Conservation (phyloP, 2,888 invertebrate species). For the Ganaspis brasiliensis region DNA sequence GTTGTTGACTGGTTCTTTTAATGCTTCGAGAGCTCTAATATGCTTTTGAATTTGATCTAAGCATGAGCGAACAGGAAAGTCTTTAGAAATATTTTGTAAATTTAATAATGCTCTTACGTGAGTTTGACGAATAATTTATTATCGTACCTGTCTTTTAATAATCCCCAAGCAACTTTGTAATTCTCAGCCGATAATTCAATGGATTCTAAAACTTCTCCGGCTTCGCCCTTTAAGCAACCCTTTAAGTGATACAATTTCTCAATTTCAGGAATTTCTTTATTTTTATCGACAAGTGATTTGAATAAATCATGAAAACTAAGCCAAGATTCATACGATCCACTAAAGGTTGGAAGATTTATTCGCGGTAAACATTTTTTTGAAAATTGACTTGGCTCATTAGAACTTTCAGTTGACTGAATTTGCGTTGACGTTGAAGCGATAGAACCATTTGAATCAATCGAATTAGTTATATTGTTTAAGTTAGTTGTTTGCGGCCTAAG, state of each 20-base stretch:
- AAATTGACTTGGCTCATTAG: background rate
- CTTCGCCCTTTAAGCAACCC: conserved; percentile 43
- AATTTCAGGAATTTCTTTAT: background rate
- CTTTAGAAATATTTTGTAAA: conserved; percentile 32
- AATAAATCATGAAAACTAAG: conserved; percentile 46
- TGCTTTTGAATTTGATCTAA: background rate
- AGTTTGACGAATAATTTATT: conserved; percentile 35
- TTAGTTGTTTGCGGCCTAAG: too few relatives aligned
- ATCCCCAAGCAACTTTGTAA: conserved; percentile 54
- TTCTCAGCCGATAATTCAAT: conserved; percentile 50
- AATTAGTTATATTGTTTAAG: background rate
- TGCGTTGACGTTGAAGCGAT: background rate
- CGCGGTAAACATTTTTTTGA: conserved; percentile 34
- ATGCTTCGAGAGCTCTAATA: background rate
- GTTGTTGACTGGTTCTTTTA: background rate
- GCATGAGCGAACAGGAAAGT: conserved; percentile 18
- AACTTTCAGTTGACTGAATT: too few relatives aligned
- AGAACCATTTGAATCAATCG: background rate
- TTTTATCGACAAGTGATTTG: background rate
- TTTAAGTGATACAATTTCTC: too few relatives aligned
- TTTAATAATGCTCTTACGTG: conserved; percentile 49
- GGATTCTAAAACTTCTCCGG: conserved; percentile 48
- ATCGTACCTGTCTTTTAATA: conserved; percentile 49
- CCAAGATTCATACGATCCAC: conserved; percentile 52
- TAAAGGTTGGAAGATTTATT: conserved; percentile 51